phyloP scores from a whole-genome alignment of 2,113 vertebrate species.

The Manacus vitellinus region DNA sequence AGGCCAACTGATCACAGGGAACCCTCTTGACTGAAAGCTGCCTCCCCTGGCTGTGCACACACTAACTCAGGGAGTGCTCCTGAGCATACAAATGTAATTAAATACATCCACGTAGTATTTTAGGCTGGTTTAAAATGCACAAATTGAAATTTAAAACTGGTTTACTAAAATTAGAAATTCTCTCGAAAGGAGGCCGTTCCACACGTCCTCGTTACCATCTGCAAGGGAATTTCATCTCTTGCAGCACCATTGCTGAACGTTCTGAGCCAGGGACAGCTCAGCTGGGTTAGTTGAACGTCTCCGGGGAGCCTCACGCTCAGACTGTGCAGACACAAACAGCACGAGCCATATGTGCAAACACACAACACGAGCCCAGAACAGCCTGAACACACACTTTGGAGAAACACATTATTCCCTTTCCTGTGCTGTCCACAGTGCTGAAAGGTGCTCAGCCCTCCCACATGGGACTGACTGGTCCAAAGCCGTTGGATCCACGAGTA shows the following conservation, averaged over 20 bases:
- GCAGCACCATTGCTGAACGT: background rate
- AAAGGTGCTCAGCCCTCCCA: background rate
- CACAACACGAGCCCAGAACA: background rate
- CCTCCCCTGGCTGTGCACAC: background rate
- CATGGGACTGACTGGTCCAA: background rate
- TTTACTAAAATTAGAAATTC: background rate
- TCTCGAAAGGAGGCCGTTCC: background rate
- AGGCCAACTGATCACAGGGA: background rate
- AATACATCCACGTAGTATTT: rapidly evolving
- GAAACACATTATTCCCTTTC: background rate
- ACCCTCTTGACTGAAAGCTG: background rate
- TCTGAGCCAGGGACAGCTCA: background rate
- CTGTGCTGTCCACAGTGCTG: background rate
- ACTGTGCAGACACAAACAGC: background rate
- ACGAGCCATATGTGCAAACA: background rate
- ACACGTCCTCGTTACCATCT: background rate
- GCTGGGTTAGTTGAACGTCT: background rate
- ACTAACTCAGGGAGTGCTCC: background rate
- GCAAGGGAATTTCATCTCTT: background rate
- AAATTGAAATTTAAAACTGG: background rate
- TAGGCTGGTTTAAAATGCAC: background rate
- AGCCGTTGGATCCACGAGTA: rapidly evolving
- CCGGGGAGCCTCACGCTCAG: background rate
- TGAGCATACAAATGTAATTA: background rate
- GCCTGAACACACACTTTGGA: background rate